Conservation (phyloP, 1,140 invertebrate species). For the Aricia agestis region DNA sequence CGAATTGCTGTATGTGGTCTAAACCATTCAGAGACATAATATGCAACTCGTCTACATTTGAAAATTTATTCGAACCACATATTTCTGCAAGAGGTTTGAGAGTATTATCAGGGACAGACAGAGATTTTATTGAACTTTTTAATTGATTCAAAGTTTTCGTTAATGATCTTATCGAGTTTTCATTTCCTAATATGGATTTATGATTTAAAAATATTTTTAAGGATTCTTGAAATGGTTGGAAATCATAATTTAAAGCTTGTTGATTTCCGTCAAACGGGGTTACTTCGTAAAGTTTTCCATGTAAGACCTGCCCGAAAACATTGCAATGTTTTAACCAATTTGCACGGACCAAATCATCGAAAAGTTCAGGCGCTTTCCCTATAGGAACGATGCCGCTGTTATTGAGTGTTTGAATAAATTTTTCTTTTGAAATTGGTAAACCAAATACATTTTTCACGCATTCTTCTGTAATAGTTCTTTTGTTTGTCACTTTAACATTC, state of each 20-base stretch:
- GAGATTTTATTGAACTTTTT: constrained; percentile 13
- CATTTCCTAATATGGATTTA: constrained; percentile 16
- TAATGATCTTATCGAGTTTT: background rate
- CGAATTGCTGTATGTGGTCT: constrained; percentile 11
- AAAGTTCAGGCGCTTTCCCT: background rate
- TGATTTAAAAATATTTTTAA: constrained; percentile 13
- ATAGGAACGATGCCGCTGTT: background rate
- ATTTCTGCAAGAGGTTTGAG: constrained; percentile 5
- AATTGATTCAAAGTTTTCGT: background rate
- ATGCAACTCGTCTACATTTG: constrained; percentile 15
- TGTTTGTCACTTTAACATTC: background rate
- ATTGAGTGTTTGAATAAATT: background rate
- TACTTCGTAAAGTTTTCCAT: constrained; percentile 7
- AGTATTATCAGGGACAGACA: constrained; percentile 17
- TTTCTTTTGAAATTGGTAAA: background rate
- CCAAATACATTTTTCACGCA: constrained; percentile 9
- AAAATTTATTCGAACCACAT: constrained; percentile 8
- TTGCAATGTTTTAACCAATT: constrained; percentile 8
- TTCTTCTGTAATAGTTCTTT: background rate
- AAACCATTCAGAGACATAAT: constrained; percentile 17
- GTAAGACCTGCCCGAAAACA: background rate
- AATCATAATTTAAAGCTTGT: background rate
- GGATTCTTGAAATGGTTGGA: constrained; percentile 10
- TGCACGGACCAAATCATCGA: background rate
- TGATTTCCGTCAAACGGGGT: background rate